Conservation (phyloP, 2,888 invertebrate species). For the Aleiodes alternator region DNA sequence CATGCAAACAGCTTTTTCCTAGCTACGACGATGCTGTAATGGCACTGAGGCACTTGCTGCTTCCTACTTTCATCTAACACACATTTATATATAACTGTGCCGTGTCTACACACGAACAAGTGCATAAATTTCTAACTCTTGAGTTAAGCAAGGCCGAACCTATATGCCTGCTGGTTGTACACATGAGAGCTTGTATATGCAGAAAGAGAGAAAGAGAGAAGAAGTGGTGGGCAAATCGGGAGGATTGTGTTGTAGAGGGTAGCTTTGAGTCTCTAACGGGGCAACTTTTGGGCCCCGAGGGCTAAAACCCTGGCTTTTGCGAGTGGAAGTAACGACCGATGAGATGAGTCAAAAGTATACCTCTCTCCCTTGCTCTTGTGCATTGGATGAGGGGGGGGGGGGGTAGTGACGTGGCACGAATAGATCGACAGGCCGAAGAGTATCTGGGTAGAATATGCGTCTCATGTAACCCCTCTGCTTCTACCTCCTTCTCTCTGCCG, state of each 20-base stretch:
- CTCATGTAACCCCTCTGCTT: constrained; percentile 21
- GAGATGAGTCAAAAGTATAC: constrained; percentile 34
- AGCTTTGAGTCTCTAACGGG: constrained; percentile 39
- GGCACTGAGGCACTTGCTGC: constrained; percentile 3
- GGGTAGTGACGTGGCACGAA: constrained; percentile 16
- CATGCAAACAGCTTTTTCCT: constrained; percentile 38
- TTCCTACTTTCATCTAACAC: constrained; percentile 2
- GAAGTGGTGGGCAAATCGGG: constrained; percentile 2
- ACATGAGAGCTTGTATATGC: not conserved
- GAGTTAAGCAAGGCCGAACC: not conserved
- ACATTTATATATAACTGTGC: not conserved
- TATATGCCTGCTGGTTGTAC: constrained; percentile 25
- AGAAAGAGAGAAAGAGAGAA: constrained; percentile 20
- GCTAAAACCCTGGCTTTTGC: constrained; percentile 46
- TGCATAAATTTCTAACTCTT: not conserved
- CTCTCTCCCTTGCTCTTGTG: not conserved
- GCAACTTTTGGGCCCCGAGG: constrained; percentile 51
- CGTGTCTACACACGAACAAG: constrained; percentile 7
- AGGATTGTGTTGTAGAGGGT: constrained; percentile 26
- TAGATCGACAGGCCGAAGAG: constrained; percentile 45
- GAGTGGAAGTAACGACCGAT: constrained; percentile 34
- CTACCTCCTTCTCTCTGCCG: constrained; percentile 25
- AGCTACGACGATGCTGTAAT: constrained; percentile 26
- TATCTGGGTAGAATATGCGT: constrained; percentile 35
- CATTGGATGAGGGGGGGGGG: constrained; percentile 27